Evolutionary conservation across 1,140 invertebrate genomes (phyloP), one percentile per base, ranked within the genome.

Genomic region (Hermatobates lingyangjiaoensis): DNA sequence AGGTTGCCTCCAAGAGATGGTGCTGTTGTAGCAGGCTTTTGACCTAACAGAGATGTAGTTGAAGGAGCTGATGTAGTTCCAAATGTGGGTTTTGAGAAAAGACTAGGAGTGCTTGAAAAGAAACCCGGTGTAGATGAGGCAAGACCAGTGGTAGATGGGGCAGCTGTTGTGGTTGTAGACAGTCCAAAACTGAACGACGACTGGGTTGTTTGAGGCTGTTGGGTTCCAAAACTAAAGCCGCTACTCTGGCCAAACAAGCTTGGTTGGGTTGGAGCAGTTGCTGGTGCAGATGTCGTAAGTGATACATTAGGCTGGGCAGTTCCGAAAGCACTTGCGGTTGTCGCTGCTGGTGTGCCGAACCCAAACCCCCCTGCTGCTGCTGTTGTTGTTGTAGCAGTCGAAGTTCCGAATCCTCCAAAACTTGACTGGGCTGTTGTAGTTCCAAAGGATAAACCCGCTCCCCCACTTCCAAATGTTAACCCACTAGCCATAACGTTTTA

Each of bases 1-100:
- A 50, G 26, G 34, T 40, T 40, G 4, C 48, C 48, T 12, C 48
- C 48, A 50, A 28, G 27, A 24, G 18, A n/a, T 3, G 28, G 24
- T 4, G 40, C n/a, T 1, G 51, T 45, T 42, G 25, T 34, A 1
- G 34, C n/a, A 14, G 44, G 4, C 20, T 20, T 25, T n/a, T 18
- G 18, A 26, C 26, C 42, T 15, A 42, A 25, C 12, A 20, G 14
- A 5, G 40, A 18, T 18, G 30, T n/a, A 10, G 27, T 21, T 5
- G 51, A 4, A 23, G 28, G 7, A 18, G 51, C 26, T 2, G 50
- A 15, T 18, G 38, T 42, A 12, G 45, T n/a, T 2, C 50, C 50
- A 51, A 51, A 51, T 10, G 21, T 20, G 3, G 38, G 50, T 27
- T 34, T 39, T 30, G 26, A 10, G 30, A 34, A 24, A n/a, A 30